A percentile compares a stretch with the other conserved stretches of the same genome.
phyloP scores from a whole-genome alignment of 2,113 vertebrate species.

The Cyphomyrus plagiostoma region DNA sequence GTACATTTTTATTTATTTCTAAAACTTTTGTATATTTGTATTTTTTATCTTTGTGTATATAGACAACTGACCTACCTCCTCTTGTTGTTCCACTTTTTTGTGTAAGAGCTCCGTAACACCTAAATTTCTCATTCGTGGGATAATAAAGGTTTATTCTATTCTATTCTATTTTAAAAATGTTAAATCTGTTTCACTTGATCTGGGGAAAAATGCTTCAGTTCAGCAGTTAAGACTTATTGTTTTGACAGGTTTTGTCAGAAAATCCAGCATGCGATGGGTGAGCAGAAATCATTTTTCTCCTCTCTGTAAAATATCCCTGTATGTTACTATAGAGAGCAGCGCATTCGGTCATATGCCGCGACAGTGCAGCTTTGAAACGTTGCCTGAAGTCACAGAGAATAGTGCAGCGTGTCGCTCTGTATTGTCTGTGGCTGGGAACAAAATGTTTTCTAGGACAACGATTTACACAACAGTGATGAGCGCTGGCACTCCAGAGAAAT shows the following conservation, averaged over 20 bases:
- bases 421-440: not conserved
- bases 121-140: too few species aligned
- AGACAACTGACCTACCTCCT: too few species aligned
- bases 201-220: not conserved
- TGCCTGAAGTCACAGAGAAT: not conserved
- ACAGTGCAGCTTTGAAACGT: not conserved
- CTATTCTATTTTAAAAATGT: too few species aligned
- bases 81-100: too few species aligned
- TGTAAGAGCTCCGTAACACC: too few species aligned
- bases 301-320: not conserved
- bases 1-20: too few species aligned
- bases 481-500: slow-evolving; percentile 50
- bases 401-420: not conserved
- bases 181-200: not conserved
- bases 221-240: not conserved
- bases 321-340: not conserved
- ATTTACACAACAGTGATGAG: slow-evolving; percentile 63
- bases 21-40: too few species aligned
- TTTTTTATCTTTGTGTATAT: too few species aligned
- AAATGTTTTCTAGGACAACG: slow-evolving; percentile 41
- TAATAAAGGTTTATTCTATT: too few species aligned
- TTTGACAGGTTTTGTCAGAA: slow-evolving; percentile 54
- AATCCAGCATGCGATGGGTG: slow-evolving; percentile 56
- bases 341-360: not conserved
- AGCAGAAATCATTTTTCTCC: slow-evolving; percentile 23